A percentile compares a stretch with the other conserved stretches of the same genome.
These are phyloP conservation scores for Micrasema minimum DNA, from an alignment of 1,140 invertebrate species.

Conservation along the genomic window DNA sequence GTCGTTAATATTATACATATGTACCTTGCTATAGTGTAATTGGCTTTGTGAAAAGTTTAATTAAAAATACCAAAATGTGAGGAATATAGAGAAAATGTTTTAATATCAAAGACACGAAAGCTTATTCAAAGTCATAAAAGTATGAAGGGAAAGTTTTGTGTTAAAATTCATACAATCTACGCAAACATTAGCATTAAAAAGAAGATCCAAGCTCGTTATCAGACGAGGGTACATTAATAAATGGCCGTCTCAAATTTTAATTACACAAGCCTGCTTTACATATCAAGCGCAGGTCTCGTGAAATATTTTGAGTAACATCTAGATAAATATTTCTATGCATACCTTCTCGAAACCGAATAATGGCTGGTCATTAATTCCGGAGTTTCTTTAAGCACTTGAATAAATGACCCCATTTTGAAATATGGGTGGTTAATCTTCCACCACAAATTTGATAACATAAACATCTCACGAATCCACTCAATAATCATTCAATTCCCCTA, in stretches of 20 bases:
- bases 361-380: conserved; percentile 48
- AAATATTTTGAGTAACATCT: conserved; percentile 44
- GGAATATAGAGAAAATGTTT: conserved; percentile 7
- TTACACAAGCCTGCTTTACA: conserved; percentile 49
- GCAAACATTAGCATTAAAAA: conserved; percentile 43
- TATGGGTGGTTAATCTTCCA: conserved; percentile 24
- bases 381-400: conserved; percentile 43
- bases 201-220: conserved; percentile 40
- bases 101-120: conserved; percentile 31
- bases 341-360: conserved; percentile 44
- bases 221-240: conserved; percentile 47
- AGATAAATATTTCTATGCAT: conserved; percentile 43
- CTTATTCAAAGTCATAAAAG: conserved; percentile 31
- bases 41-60: too few species aligned
- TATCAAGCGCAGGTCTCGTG: conserved; percentile 41
- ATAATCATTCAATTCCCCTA: too few species aligned
- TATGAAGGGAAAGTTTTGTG: conserved; percentile 34
- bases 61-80: not conserved
- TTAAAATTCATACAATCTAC: conserved; percentile 39
- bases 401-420: conserved; percentile 45
- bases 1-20: too few species aligned
- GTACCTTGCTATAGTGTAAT: too few species aligned
- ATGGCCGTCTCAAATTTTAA: conserved; percentile 51
- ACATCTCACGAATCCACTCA: conserved; percentile 2
- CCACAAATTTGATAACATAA: conserved; percentile 10